Conservation (phyloP, 2,888 invertebrate genomes). For the Chymomyza fuscimana region DNA sequence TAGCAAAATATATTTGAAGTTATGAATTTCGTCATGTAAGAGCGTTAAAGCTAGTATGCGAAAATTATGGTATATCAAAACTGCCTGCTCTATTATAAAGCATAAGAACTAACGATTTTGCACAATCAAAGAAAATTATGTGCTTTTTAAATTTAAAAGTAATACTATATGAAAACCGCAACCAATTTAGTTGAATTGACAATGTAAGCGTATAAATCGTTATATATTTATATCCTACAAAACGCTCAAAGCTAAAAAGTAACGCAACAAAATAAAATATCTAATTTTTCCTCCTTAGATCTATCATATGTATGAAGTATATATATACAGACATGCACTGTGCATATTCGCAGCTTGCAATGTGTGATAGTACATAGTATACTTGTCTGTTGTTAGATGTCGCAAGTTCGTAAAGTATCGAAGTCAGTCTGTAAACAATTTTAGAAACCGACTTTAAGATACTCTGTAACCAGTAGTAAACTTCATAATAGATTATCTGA, state of each 20-base stretch:
- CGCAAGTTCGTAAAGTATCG: background rate
- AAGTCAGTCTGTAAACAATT: background rate
- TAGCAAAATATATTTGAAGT: no score
- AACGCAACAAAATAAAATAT: background rate
- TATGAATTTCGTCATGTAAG: no score
- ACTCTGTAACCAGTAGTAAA: background rate
- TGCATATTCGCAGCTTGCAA: slow-evolving; percentile 55
- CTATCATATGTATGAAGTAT: background rate
- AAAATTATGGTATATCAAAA: no score
- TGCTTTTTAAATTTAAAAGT: no score
- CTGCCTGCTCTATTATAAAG: no score
- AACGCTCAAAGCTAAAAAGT: background rate
- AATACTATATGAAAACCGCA: background rate
- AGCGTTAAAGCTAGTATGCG: no score
- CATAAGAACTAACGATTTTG: background rate
- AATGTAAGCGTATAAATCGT: background rate
- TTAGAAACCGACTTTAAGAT: background rate
- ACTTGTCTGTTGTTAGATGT: no score
- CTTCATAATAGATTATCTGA: background rate
- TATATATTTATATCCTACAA: background rate
- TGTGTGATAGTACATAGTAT: slow-evolving; percentile 22
- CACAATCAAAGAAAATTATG: no score
- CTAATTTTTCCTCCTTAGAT: background rate
- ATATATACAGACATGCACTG: background rate
- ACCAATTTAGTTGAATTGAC: background rate